Base-by-base conservation (phyloP, 92 coral and sea anemone species). In the Virgularia gustaviana region DNA sequence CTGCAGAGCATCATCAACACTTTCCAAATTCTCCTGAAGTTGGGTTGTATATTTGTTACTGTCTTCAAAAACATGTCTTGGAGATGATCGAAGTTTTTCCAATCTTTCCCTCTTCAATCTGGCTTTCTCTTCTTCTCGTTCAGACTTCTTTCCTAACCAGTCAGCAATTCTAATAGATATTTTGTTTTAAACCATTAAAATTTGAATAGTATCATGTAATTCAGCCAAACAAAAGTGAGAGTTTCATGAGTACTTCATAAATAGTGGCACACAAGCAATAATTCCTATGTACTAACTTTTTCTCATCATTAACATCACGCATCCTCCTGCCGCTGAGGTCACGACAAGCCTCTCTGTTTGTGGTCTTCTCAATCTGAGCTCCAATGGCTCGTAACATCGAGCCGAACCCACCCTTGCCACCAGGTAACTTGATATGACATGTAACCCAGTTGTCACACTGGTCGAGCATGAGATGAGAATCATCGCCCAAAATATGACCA, bases 401-500 rank as follows among this genome's bases (percentile, higher is more conserved):
- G 10, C 98, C 98, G 75, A 92, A 92, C 3, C 98, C 98, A 41
- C 98, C 98, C 72, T 92, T 92, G 12, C 98, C 98, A 36, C 98
- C 98, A 33, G 73, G 83, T 20, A 92, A 79, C 49, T 77, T 80
- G 22, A 70, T 78, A 23, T 66, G 76, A 22, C 88, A 80, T 20
- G 88, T 70, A 56, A 86, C 71, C 9, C 87, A 89, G 65, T 81
- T 76, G 53, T 87, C 92, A 22, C 71, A 72, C 62, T 65, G 66
- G 44, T 65, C 24, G 34, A 87, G 59, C 12, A 18, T 32, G 7
- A 87, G 47, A 55, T 81, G 68, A n/a, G 39, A 29, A 24, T 43
- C 56, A 13, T 65, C 60, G 16, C 77, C 75, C 38, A 87, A 56
- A 23, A 87, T 49, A 19, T 12, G 85, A 30, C 98, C 98, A 82